A percentile compares a stretch with the other conserved stretches of the same genome.
Conservation (phyloP, 2,797 vertebrate species). For the Borostomias antarcticus region DNA sequence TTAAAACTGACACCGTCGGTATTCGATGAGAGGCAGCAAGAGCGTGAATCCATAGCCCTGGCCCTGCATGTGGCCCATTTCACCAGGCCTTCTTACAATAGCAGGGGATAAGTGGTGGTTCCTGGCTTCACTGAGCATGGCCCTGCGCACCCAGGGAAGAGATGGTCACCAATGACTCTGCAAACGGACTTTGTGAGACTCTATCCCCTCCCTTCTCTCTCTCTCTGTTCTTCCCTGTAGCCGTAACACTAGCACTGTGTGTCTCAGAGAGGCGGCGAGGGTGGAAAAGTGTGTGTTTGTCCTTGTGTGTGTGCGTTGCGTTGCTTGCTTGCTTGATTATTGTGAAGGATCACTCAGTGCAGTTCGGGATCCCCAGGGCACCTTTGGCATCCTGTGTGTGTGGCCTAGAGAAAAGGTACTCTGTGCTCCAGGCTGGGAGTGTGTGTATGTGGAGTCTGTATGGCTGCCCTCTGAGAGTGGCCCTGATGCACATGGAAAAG, state of each 20-base stretch:
- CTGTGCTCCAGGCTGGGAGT: slow-evolving; percentile 32
- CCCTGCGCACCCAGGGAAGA: slow-evolving; percentile 51
- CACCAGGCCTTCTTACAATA: slow-evolving; percentile 49
- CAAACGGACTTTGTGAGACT: slow-evolving; percentile 45
- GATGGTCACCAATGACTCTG: slow-evolving; percentile 51
- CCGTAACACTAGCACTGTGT: slow-evolving; percentile 17
- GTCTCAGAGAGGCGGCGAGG: slow-evolving; percentile 7
- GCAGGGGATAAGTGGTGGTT: slow-evolving; percentile 27
- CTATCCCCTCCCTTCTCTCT: slow-evolving; percentile 21
- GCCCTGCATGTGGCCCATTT: slow-evolving; percentile 29
- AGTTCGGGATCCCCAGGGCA: slow-evolving; percentile 7
- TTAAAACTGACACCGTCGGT: not conserved
- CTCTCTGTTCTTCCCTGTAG: not conserved
- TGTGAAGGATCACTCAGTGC: slow-evolving; percentile 17
- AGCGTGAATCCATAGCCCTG: not conserved
- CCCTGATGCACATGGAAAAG: slow-evolving; percentile 26
- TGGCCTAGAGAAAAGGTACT: slow-evolving; percentile 45
- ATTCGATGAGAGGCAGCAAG: not conserved
- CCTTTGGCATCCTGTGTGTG: slow-evolving; percentile 28
- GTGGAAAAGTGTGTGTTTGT: slow-evolving; percentile 12
- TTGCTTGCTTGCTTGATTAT: slow-evolving; percentile 5
- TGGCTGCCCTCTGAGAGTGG: slow-evolving; percentile 14
- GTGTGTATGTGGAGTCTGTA: slow-evolving; percentile 20
- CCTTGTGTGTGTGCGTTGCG: slow-evolving; percentile 7
- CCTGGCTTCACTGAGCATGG: slow-evolving; percentile 25